Evolutionary conservation across 2,888 invertebrate species (phyloP), one percentile per base, ranked within the genome.

Genomic region (Drepanosiphum platanoidis): DNA sequence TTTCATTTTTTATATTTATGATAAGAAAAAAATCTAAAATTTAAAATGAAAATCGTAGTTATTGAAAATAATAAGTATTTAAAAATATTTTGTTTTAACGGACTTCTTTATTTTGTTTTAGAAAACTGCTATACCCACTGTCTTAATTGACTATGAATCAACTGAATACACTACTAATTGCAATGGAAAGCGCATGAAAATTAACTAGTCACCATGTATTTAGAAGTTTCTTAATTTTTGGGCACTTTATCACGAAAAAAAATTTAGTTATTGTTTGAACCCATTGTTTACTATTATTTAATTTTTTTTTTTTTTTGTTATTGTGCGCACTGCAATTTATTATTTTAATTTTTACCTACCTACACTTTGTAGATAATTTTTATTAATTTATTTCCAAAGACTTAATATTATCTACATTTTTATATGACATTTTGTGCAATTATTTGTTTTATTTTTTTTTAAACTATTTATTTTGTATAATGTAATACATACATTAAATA

Each of bases 331-430:
- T 75, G 74, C 64, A 66, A 61, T 61, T 74, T 46, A 75, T 77
- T 75, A 83, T 52, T 32, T 66, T 75, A 77, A 75, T 83, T 75
- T 83, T 27, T 64, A 64, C 46, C 52, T 75, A 66, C 84, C 74
- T 75, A 75, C 84, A 75, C 84, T 68, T 84, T 84, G 75, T 84
- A 84, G 75, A 84, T 46, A 22, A 61, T 81, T 84, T 74, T 52
- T 77, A 84, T 84, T 83, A 32, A 82, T 82, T 72, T 18, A 58
- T 72, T 83, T 46, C 46, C 64, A 86, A 87, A 86, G 86, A 86
- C 87, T 86, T 86, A 71, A 81, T 83, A 86, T 83, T 86, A 86
- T 82, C 86, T 75, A 87, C 86, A 87, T 81, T 86, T 82, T 87
- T 84, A 86, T 87, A 86, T 70, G 86, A 82, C 74, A 78, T 78